A percentile compares a stretch with the other conserved stretches of the same genome.
phyloP scores from a whole-genome alignment of 2,113 vertebrate genomes.

The Oreochromis tanganicae region DNA sequence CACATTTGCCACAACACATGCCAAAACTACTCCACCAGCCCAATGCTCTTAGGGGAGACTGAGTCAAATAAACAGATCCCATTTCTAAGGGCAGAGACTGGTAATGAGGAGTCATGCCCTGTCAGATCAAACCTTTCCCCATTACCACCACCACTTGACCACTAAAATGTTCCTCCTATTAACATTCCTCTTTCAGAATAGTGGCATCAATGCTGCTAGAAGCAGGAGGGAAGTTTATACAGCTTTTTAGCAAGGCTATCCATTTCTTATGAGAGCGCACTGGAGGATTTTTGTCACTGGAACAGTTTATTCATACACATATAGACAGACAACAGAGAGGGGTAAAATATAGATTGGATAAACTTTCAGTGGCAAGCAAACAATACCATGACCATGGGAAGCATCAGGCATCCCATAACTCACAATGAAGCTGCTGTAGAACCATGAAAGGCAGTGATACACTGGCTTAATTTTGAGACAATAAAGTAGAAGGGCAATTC shows the following conservation, averaged over 20 bases:
- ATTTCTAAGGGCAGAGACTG: constrained; percentile 51
- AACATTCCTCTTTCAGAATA: constrained; percentile 54
- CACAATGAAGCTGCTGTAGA: constrained; percentile 22
- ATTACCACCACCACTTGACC: not conserved
- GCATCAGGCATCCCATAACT: constrained; percentile 45
- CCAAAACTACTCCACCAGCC: constrained; percentile 14
- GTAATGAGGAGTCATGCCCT: constrained; percentile 42
- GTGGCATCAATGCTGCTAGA: constrained; percentile 17
- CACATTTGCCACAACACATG: constrained; percentile 36
- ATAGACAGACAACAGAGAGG: not conserved
- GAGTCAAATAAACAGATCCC: constrained; percentile 64
- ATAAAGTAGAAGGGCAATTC: constrained; percentile 53
- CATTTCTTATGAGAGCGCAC: constrained; percentile 40
- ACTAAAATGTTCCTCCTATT: constrained; percentile 56
- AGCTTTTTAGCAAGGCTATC: constrained; percentile 6
- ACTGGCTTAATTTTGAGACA: constrained; percentile 59
- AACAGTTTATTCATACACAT: constrained; percentile 10
- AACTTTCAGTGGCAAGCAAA: constrained; percentile 4
- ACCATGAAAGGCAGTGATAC: constrained; percentile 47
- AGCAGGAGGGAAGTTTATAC: constrained; percentile 40
- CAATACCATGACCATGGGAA: too few relatives aligned
- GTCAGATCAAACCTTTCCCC: constrained; percentile 8
- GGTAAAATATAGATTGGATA: constrained; percentile 28
- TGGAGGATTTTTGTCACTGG: constrained; percentile 46
- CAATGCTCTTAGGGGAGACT: constrained; percentile 18